Base-by-base conservation (phyloP, 2,888 invertebrate genomes). In the Acrobasis consociella region DNA sequence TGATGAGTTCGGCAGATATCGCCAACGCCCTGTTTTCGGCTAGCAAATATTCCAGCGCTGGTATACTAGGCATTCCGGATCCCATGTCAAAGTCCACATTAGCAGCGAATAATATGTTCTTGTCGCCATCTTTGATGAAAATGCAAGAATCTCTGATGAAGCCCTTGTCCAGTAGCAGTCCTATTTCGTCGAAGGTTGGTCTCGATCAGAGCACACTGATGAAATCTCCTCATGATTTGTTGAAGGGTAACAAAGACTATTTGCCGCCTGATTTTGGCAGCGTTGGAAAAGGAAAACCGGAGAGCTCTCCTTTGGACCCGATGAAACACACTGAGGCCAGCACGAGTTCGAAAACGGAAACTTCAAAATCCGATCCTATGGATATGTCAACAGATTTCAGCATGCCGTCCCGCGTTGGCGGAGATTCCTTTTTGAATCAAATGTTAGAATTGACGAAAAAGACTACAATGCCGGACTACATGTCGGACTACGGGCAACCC, bases 101-200 rank as follows among this genome's bases (percentile, higher is more conserved):
- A 68, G 95, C 95, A 9, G 95, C 96, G 0, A 96, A 96, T 74
- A 97, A 96, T 77, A 95, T 97, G 93, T 97, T 96, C 70, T 91
- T 97, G 72, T 94, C 96, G 9, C 96, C 96, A 16, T 95, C 95
- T 46, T 82, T 96, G 65, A 93, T 96, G 68, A 96, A 96, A 87
- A 95, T 96, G 92, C 96, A 96, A 77, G 95, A 95, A 76, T 87
- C 93, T 49, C 76, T 93, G 9, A 83, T 95, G 66, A 94, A 94
- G 78, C 94, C 94, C 1, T 81, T 94, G 37, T 93, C 94, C 1
- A 92, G 89, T 9, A 94, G 93, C 67, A 94, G 93, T 78, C 93
- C 94, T 0, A 87, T 94, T 69, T 83, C 91, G 46, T 74, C 90
- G 3, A 93, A 93, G 79, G 86, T 81, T 22, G 87, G 87, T 9